Conservation (phyloP, 2,888 invertebrate species). For the Hyppa rectilinea region DNA sequence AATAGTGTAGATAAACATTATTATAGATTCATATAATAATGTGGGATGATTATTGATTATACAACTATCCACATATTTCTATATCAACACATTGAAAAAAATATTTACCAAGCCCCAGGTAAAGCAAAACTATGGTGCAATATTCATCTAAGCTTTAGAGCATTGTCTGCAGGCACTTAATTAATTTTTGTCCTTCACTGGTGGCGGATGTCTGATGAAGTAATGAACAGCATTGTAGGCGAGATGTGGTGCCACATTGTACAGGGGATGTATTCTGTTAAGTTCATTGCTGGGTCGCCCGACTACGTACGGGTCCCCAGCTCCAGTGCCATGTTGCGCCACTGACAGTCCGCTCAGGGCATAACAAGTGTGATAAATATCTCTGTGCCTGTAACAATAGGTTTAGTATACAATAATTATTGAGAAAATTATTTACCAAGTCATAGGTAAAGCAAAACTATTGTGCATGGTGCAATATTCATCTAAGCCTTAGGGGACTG, state of each 20-base stretch:
- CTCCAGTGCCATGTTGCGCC: conserved; percentile 94
- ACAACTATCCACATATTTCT: conserved; percentile 5
- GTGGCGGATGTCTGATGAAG: conserved; percentile 86
- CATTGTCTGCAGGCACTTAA: conserved; percentile 7
- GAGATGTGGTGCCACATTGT: conserved; percentile 94
- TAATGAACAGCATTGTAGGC: conserved; percentile 89
- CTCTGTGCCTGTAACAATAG: conserved; percentile 92
- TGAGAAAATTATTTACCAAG: no score
- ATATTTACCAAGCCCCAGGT: conserved; percentile 2
- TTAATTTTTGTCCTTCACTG: conserved; percentile 85
- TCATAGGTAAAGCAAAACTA: no score
- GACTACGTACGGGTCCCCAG: conserved; percentile 89
- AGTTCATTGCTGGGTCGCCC: conserved; percentile 93
- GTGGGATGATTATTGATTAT: neutral
- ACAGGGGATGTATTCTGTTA: conserved; percentile 94
- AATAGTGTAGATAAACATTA: neutral
- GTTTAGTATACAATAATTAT: no score
- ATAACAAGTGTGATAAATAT: conserved; percentile 99
- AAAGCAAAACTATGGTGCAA: conserved; percentile 21
- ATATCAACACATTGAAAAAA: neutral
- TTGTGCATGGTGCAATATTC: no score
- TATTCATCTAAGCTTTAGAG: conserved; percentile 29
- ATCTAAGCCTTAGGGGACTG: no score
- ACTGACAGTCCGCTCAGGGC: conserved; percentile 98
- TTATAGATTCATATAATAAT: conserved; percentile 8